Base-by-base conservation (phyloP, 2,797 vertebrate species). In the Paguma larvata region DNA sequence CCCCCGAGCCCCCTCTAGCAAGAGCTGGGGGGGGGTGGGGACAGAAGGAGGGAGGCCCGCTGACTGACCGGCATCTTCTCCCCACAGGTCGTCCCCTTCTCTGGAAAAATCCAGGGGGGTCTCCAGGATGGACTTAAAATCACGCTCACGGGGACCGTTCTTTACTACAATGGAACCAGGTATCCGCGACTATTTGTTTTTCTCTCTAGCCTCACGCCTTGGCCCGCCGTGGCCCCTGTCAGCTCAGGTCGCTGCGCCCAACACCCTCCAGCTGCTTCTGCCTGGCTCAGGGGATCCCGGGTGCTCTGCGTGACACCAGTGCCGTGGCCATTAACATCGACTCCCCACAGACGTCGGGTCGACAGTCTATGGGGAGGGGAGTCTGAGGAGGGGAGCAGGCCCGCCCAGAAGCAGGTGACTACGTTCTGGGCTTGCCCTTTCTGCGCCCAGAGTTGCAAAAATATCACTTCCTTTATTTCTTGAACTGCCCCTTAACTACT, bases 121-220 rank as follows among this genome's bases (percentile, higher is more conserved):
- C 97, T 98, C 27, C 89, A 84, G 63, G 97, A 95, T 0, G 98
- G 97, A 90, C 97, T 94, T 53, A 78, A 95, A 82, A 91, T 98
- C 88, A 91, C 27, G 16, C 0, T 98, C 82, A 78, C 15, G 1
- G 98, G 98, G 27, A 30, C 12, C 0, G 9, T 93, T 56, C 25
- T 85, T 18, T 10, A 21, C 2, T 7, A 34, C 67, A 4, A 1
- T 27, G 46, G 12, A 67, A 78, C 8, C 53, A 96, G 89, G 98
- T 98, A 97, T 11, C 12, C 4, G 32, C 9, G 23, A 16, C 2
- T 18, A 9, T 3, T 44, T 44, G 27, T 51, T 30, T 32, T 15
- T 15, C 30, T 59, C 41, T 25, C 14, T 44, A 73, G 72, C 48
- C 72, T 63, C 2, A 0, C 11, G 14, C 68, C 62, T 78, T n/a